Evolutionary conservation across 2,888 invertebrate genomes (phyloP).

Genomic region (Poecilobothrus nobilitatus): DNA sequence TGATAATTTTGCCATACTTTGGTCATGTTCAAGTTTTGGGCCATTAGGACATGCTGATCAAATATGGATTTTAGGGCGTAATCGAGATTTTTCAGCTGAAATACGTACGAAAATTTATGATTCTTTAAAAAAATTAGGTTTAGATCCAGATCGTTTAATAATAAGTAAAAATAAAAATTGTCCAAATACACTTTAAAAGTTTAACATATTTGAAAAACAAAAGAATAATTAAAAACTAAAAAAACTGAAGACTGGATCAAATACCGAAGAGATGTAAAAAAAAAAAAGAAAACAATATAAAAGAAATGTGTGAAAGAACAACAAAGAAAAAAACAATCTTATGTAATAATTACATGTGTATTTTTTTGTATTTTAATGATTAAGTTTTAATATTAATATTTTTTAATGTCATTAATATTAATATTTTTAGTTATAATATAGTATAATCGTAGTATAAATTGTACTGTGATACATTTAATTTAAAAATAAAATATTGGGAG

Average conservation of each 20-base stretch:
- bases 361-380: not conserved
- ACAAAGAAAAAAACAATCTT: no score
- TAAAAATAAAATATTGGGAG: not conserved
- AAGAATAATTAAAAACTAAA: not conserved
- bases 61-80: conserved; percentile 62
- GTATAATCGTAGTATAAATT: not conserved
- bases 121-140: conserved; percentile 49
- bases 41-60: conserved; percentile 51
- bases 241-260: not conserved
- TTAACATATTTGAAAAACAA: not conserved
- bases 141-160: conserved; percentile 63
- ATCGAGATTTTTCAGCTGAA: conserved; percentile 55
- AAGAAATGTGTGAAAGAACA: no score
- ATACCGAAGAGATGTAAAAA: not conserved
- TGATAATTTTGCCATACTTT: conserved; percentile 59
- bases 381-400: not conserved
- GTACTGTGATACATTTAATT: conserved; percentile 5
- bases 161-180: conserved; percentile 63
- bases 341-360: no score
- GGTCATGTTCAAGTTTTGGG: conserved; percentile 63
- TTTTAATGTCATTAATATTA: not conserved
- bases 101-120: conserved; percentile 58
- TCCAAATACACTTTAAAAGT: conserved; percentile 31
- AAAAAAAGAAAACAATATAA: not conserved
- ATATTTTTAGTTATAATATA: conserved; percentile 1